Conservation (phyloP, 2,797 vertebrate genomes). For the Aphelocoma californica region DNA sequence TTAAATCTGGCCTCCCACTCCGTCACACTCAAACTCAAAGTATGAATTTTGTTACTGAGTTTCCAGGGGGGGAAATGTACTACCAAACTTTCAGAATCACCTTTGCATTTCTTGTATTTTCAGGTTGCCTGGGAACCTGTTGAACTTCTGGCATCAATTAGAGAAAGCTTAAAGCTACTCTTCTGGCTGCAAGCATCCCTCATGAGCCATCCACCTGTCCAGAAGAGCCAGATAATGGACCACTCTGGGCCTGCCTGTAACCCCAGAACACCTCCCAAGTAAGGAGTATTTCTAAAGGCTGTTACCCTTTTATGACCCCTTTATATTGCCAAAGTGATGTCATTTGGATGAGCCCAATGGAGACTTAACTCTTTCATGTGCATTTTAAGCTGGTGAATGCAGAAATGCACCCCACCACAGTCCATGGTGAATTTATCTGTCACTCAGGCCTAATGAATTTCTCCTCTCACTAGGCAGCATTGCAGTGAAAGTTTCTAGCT, state of each 20-base stretch:
- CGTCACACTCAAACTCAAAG: neutral
- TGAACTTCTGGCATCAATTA: conserved; percentile 28
- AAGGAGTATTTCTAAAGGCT: neutral
- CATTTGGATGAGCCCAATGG: neutral
- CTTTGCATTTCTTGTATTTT: neutral
- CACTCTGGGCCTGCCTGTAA: neutral
- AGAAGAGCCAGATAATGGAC: conserved; percentile 4
- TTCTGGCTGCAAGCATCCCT: neutral
- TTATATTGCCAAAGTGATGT: neutral
- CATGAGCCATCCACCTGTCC: neutral
- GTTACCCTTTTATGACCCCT: neutral
- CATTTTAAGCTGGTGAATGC: neutral
- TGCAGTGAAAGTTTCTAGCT: neutral
- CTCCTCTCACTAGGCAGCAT: neutral
- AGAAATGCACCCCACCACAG: neutral
- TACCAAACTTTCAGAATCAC: neutral
- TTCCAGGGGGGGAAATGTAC: neutral
- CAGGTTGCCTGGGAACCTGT: conserved; percentile 10
- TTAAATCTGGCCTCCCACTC: neutral
- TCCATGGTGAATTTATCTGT: neutral
- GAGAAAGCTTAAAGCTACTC: neutral
- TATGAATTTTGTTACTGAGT: neutral
- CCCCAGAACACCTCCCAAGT: neutral
- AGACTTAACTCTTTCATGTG: neutral
- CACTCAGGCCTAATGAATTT: neutral